These are phyloP conservation scores for Zaprionus kolodkinae DNA, from an alignment of 1,140 invertebrate species.

Conservation along the genomic window DNA sequence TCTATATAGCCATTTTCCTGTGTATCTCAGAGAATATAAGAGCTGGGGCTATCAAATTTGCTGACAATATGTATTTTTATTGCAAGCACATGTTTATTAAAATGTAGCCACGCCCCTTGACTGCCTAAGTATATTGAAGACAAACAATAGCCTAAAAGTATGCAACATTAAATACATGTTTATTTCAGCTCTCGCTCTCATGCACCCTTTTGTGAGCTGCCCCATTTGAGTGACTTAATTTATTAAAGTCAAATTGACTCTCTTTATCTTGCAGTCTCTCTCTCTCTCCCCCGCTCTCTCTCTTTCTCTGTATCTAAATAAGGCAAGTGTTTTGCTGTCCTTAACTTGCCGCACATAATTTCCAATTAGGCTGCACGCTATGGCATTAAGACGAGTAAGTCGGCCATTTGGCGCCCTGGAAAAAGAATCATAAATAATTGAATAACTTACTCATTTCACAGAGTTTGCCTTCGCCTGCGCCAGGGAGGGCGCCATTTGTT, in stretches of 20 bases:
- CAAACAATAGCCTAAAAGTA: no score
- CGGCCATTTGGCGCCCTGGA: slow-evolving; percentile 57
- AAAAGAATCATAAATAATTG: slow-evolving; percentile 72
- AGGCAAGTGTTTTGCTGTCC: slow-evolving; percentile 12
- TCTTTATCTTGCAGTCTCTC: neutral
- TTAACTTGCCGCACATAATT: slow-evolving; percentile 49
- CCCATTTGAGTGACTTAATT: slow-evolving; percentile 19
- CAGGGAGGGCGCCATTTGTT: slow-evolving; percentile 24
- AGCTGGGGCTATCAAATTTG: no score
- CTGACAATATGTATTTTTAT: no score
- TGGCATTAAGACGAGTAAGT: slow-evolving; percentile 53
- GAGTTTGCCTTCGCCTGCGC: neutral
- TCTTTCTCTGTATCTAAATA: neutral
- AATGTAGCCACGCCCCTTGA: no score
- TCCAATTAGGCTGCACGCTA: slow-evolving; percentile 64
- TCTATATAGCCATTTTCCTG: no score
- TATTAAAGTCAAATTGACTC: slow-evolving; percentile 3
- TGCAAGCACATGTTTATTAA: no score
- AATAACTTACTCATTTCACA: slow-evolving; percentile 75
- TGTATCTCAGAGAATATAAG: no score
- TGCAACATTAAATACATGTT: neutral
- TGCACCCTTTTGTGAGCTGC: neutral
- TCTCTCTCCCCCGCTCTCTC: neutral
- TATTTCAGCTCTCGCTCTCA: neutral
- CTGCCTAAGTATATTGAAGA: no score